A percentile compares a stretch with the other conserved stretches of the same genome.
Evolutionary conservation across 2,113 vertebrate species (phyloP).

Genomic region (Oxyruncus cristatus): DNA sequence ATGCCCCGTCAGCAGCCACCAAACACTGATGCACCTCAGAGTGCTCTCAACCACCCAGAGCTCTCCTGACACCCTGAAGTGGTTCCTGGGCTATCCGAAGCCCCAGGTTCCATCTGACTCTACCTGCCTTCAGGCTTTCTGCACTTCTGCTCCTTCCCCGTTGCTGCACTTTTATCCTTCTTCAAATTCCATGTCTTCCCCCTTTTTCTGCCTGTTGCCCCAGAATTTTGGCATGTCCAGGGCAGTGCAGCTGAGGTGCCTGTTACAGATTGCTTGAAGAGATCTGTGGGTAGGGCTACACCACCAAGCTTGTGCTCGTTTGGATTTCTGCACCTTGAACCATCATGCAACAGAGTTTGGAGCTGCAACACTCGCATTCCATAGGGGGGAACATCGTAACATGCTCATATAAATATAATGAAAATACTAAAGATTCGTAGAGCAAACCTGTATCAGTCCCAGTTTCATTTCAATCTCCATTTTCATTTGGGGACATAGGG

Average conservation of each 20-base stretch:
- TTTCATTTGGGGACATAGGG: background rate
- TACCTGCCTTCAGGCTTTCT: background rate
- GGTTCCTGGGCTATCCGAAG: background rate
- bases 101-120: background rate
- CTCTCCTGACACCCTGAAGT: background rate
- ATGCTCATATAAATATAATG: background rate
- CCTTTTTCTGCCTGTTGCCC: background rate
- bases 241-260: background rate
- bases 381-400: background rate
- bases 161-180: background rate
- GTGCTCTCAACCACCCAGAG: background rate
- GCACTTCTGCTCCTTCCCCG: background rate
- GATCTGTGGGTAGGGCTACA: background rate
- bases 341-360: background rate
- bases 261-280: background rate
- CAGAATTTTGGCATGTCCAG: background rate
- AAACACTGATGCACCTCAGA: background rate
- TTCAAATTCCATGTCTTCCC: background rate
- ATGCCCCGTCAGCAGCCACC: background rate
- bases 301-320: background rate
- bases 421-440: background rate
- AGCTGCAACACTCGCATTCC: background rate
- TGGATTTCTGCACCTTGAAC: background rate
- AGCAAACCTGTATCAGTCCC: background rate
- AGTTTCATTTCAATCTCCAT: background rate